A percentile compares a stretch with the other conserved stretches of the same genome.
phyloP scores from a whole-genome alignment of 2,113 vertebrate genomes.

The Daubentonia madagascariensis region DNA sequence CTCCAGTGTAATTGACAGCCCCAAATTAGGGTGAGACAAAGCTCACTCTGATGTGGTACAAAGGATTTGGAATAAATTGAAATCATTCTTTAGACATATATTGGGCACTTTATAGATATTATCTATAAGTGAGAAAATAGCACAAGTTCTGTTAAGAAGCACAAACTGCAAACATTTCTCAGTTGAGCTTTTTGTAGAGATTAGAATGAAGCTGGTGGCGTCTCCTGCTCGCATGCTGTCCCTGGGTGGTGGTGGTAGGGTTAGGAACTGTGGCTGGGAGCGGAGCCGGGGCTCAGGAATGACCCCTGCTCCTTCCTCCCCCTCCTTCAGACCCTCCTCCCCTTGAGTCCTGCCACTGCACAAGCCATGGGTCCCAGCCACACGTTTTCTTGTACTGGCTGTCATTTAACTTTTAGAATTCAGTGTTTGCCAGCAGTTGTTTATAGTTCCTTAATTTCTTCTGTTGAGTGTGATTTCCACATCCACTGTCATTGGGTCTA shows the following conservation, averaged over 20 bases:
- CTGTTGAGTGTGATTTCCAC: not conserved
- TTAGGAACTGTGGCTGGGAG: not conserved
- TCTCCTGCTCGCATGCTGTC: not conserved
- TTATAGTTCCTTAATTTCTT: not conserved
- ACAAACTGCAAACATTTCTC: too few species aligned
- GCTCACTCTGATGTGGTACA: not conserved
- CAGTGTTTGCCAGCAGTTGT: not conserved
- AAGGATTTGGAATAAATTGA: not conserved
- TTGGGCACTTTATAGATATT: not conserved
- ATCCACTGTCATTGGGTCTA: rapidly evolving
- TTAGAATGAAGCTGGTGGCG: not conserved
- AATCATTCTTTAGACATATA: rapidly evolving
- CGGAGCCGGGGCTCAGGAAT: not conserved
- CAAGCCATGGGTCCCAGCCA: not conserved
- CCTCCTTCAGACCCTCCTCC: not conserved
- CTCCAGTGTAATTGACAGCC: not conserved
- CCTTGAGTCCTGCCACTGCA: not conserved
- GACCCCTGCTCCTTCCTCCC: not conserved
- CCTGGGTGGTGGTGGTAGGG: not conserved
- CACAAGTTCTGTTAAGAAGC: rapidly evolving
- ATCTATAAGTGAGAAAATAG: not conserved
- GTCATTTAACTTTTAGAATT: not conserved
- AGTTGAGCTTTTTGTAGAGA: rapidly evolving
- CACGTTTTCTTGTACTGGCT: not conserved
- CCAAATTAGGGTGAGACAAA: not conserved